These are phyloP conservation scores for Perdita meconis DNA, from an alignment of 2,888 invertebrate genomes.

Conservation along the genomic window DNA sequence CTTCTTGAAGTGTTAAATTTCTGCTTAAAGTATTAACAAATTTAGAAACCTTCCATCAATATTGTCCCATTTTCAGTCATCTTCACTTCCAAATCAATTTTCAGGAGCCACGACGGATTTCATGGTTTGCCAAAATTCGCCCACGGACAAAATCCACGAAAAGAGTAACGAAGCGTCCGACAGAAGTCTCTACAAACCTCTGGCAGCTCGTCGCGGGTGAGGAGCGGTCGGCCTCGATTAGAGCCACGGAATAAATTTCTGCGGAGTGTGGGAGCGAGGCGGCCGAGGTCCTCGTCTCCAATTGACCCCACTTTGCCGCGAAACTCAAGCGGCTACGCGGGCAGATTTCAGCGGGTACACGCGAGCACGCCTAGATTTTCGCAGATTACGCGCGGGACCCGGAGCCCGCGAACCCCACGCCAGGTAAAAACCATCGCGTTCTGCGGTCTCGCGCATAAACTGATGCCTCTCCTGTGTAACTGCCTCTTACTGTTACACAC, in stretches of 20 bases:
- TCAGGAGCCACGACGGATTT: neutral
- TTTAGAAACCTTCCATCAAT: too few relatives aligned
- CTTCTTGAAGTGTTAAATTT: too few relatives aligned
- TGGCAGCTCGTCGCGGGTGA: constrained; percentile 39
- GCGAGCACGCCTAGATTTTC: constrained; percentile 68
- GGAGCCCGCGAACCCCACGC: neutral
- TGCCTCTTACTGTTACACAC: neutral
- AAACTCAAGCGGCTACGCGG: constrained; percentile 69
- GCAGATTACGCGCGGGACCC: constrained; percentile 62
- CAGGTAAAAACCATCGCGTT: constrained; percentile 54
- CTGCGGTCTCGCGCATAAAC: constrained; percentile 29
- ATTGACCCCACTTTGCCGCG: constrained; percentile 80
- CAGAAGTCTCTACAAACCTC: constrained; percentile 49
- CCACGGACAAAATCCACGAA: neutral
- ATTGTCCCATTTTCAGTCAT: too few relatives aligned
- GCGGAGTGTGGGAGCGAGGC: constrained; percentile 79
- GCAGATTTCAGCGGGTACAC: constrained; percentile 69
- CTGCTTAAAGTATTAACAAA: too few relatives aligned
- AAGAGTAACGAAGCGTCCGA: constrained; percentile 6
- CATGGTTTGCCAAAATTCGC: neutral
- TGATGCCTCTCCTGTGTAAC: constrained; percentile 21
- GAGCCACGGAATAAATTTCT: constrained; percentile 74
- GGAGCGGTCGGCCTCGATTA: constrained; percentile 73
- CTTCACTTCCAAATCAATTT: neutral
- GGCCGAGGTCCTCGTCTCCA: constrained; percentile 74